Base-by-base conservation (phyloP, 2,797 vertebrate species). In the Hippoglossus hippoglossus region DNA sequence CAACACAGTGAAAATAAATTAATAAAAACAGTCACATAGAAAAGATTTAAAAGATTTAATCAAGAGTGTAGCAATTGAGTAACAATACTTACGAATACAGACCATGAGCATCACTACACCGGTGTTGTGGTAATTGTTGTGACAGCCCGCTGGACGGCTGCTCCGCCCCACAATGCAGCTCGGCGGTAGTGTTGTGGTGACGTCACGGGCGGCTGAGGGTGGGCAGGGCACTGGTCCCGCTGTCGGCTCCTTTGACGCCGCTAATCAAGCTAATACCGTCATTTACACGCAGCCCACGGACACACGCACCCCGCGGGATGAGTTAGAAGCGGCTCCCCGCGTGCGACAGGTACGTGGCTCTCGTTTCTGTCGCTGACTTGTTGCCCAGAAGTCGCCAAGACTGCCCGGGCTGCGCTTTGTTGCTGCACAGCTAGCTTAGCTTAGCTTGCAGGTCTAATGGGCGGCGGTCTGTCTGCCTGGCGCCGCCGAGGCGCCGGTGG, bases 161-260 rank as follows among this genome's bases (percentile, higher is more conserved):
- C 12, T 52, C 51, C 21, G 75, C 70, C 93, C 94, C 93, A 94
- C 71, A 91, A 94, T 94, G 94, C 94, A 90, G 12, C 80, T 63
- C 8, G 81, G 1, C 4, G 24, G 25, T 39, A 85, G 81, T 91
- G 91, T 93, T 94, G 87, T 87, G 86, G 66, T 93, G 91, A 94
- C 92, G 91, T 94, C 90, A 88, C 25, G 36, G 19, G 61, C 66
- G 41, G 58, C 79, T 65, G 44, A 5, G 80, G 47, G 87, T 85
- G 88, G 85, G 89, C 67, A 55, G 85, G 87, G 78, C 72, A 75
- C 77, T n/a, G 73, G n/a, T 78, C 66, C 52, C 67, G 36, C n/a
- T 50, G n/a, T 62, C 62, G 1, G 70, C 13, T 15, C 9, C 49
- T 77, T 4, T 25, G 3, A 12, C 49, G 2, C 16, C 31, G 36